phyloP scores from a whole-genome alignment of 2,113 vertebrate species.

The Grammomys surdaster region DNA sequence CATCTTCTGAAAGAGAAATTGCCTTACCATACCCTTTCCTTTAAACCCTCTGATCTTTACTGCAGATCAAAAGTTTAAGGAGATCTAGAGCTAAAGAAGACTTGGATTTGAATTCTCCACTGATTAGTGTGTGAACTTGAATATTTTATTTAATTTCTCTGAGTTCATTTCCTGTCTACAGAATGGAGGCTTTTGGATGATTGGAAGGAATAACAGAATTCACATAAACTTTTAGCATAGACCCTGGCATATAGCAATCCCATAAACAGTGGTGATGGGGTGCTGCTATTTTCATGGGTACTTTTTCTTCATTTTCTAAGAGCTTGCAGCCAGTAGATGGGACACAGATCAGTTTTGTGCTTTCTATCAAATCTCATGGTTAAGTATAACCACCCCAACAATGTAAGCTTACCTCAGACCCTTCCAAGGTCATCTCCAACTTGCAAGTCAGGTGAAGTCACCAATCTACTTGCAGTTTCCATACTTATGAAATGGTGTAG shows the following conservation, averaged over 20 bases:
- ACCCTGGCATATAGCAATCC: neutral
- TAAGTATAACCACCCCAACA: neutral
- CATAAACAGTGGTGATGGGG: neutral
- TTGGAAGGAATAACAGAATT: neutral
- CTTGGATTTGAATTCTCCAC: neutral
- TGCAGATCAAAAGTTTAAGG: neutral
- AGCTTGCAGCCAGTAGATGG: neutral
- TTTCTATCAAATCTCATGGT: neutral
- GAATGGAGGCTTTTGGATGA: neutral
- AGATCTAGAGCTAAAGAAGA: neutral
- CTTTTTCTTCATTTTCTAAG: neutral
- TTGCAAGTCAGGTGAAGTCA: neutral
- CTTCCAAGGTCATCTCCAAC: neutral
- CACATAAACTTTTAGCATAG: neutral
- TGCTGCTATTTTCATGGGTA: neutral
- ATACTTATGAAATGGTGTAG: neutral
- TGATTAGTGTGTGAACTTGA: slow-evolving; percentile 20
- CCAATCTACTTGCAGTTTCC: neutral
- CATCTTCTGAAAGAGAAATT: slow-evolving; percentile 27
- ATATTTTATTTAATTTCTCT: slow-evolving; percentile 18
- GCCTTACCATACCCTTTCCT: neutral
- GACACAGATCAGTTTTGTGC: neutral
- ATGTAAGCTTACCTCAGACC: neutral
- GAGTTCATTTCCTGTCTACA: neutral
- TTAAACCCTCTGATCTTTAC: neutral